These are phyloP conservation scores for Spilogale gracilis DNA, from an alignment of 2,113 vertebrate species.

Conservation along the genomic window DNA sequence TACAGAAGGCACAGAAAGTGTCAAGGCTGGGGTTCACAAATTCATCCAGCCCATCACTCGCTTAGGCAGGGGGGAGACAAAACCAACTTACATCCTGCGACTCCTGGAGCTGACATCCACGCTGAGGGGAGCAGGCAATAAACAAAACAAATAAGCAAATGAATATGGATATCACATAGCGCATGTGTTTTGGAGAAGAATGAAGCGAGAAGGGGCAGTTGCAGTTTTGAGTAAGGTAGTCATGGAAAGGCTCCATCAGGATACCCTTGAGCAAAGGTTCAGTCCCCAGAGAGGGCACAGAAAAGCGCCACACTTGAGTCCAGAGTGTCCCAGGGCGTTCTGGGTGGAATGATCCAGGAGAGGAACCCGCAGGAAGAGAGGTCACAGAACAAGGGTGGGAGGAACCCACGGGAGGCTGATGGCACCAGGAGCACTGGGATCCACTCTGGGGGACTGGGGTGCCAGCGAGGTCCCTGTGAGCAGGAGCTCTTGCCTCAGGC, in stretches of 20 bases:
- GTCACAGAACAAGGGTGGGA: neutral
- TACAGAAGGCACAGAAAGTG: neutral
- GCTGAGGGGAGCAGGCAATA: neutral
- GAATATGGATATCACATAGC: neutral
- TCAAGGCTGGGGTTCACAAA: too few relatives aligned
- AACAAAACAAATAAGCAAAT: neutral
- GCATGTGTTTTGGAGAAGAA: neutral
- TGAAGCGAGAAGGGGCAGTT: neutral
- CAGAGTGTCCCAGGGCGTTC: neutral
- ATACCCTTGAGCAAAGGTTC: too few relatives aligned
- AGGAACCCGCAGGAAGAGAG: too few relatives aligned
- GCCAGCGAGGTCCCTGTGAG: neutral
- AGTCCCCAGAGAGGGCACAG: neutral
- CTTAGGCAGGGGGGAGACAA: neutral
- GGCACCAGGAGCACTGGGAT: too few relatives aligned
- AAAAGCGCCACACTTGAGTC: accelerated
- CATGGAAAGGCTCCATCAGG: too few relatives aligned
- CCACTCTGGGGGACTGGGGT: too few relatives aligned
- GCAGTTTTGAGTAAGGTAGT: neutral
- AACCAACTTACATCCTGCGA: neutral
- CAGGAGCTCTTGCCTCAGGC: neutral
- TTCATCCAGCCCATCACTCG: accelerated
- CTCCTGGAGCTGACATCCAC: too few relatives aligned
- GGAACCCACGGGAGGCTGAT: neutral
- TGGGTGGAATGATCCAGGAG: neutral